Conservation (phyloP, 1,140 invertebrate genomes). For the Mactra quadrangularis region DNA sequence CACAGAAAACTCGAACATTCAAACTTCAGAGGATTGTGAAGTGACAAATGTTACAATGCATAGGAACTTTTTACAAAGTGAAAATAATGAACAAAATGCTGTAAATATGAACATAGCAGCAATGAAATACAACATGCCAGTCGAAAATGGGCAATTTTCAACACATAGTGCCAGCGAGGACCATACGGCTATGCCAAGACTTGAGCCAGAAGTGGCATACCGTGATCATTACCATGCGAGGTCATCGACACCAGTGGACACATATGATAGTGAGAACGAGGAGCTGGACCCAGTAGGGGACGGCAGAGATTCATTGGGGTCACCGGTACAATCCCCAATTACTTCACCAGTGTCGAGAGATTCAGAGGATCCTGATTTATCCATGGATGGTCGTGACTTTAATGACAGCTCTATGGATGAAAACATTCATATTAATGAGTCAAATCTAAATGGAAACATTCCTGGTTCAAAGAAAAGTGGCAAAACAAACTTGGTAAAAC, state of each 20-base stretch:
- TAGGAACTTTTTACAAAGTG: not conserved
- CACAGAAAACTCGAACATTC: slow-evolving; percentile 1
- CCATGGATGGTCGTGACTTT: slow-evolving; percentile 28
- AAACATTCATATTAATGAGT: slow-evolving; percentile 29
- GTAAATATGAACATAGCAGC: too few species aligned
- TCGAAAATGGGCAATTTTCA: not conserved
- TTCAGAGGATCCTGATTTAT: slow-evolving; percentile 30
- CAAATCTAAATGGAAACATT: slow-evolving; percentile 38
- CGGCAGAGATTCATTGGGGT: slow-evolving; percentile 42
- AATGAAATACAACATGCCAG: slow-evolving; percentile 5
- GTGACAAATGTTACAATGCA: not conserved
- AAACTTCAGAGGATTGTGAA: not conserved
- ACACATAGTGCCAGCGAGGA: not conserved
- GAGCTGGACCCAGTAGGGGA: slow-evolving; percentile 59
- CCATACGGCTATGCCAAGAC: not conserved
- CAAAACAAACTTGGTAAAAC: slow-evolving; percentile 89
- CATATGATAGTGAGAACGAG: slow-evolving; percentile 31
- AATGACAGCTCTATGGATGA: slow-evolving; percentile 52
- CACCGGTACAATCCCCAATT: slow-evolving; percentile 55
- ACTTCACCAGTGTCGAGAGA: slow-evolving; percentile 39
- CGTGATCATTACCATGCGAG: slow-evolving; percentile 35
- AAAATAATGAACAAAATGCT: too few species aligned
- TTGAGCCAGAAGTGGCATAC: not conserved
- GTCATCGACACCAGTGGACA: slow-evolving; percentile 48
- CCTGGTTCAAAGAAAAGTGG: slow-evolving; percentile 61